Conservation (phyloP, 1,140 invertebrate genomes). For the Bactericera cockerelli region DNA sequence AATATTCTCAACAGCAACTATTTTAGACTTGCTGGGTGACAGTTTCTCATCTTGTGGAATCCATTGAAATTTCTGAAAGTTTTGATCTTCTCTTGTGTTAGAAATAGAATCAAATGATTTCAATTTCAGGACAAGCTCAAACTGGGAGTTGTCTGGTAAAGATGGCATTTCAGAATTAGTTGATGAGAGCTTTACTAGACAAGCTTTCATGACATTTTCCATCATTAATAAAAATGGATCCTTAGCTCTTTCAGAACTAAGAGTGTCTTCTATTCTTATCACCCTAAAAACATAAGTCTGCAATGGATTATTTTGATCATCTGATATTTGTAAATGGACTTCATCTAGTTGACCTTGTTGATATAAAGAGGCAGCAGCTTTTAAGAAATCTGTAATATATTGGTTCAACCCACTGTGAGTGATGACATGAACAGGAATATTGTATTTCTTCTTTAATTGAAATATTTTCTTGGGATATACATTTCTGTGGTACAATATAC, state of each 20-base stretch:
- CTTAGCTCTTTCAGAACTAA: background rate
- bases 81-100: background rate
- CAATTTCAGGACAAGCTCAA: conserved; percentile 3
- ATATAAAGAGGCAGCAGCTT: background rate
- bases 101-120: background rate
- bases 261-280: background rate
- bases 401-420: background rate
- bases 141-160: background rate
- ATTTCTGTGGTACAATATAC: conserved; percentile 2
- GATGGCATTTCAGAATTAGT: conserved; percentile 3
- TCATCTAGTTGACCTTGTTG: background rate
- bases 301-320: background rate
- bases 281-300: background rate
- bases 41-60: no score
- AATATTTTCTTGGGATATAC: conserved; percentile 10
- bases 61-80: background rate
- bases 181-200: background rate
- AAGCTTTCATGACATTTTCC: background rate
- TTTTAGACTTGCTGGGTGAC: no score
- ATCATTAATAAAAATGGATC: background rate
- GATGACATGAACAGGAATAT: conserved; percentile 9
- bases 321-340: background rate
- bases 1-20: no score
- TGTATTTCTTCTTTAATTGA: conserved; percentile 6
- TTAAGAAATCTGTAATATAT: background rate